These are phyloP conservation scores for Yponomeuta plumbellus DNA, from an alignment of 2,888 invertebrate genomes.

Conservation along the genomic window DNA sequence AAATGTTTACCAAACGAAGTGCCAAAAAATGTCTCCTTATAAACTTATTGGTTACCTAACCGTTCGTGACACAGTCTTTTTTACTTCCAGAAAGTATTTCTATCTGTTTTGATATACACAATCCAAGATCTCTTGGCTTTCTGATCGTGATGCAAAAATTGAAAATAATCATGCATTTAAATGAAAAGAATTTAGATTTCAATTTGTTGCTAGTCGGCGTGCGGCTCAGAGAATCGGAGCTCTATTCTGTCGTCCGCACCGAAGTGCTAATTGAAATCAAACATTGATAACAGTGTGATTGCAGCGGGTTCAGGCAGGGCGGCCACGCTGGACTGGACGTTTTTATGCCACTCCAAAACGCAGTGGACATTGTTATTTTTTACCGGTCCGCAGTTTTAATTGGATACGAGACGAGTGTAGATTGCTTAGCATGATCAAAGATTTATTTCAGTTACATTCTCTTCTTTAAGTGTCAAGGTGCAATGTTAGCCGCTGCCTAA, in stretches of 20 bases:
- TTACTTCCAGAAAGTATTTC: too few relatives aligned
- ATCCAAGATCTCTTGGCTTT: too few relatives aligned
- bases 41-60: too few relatives aligned
- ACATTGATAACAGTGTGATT: conserved; percentile 61
- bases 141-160: too few relatives aligned
- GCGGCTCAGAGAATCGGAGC: not conserved
- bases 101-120: too few relatives aligned
- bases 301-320: conserved; percentile 39
- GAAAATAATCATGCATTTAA: too few relatives aligned
- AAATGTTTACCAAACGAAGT: too few relatives aligned
- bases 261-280: conserved; percentile 65
- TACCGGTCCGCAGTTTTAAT: not conserved
- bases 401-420: not conserved
- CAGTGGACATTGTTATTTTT: conserved; percentile 6
- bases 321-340: not conserved
- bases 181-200: too few relatives aligned
- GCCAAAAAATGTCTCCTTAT: too few relatives aligned
- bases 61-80: too few relatives aligned
- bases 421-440: not conserved
- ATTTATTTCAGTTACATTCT: not conserved
- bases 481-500: too few relatives aligned
- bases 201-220: not conserved
- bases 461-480: not conserved
- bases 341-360: conserved; percentile 9
- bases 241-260: conserved; percentile 16